Base-by-base conservation (phyloP, 2,888 invertebrate species). In the Achlya flavicornis region DNA sequence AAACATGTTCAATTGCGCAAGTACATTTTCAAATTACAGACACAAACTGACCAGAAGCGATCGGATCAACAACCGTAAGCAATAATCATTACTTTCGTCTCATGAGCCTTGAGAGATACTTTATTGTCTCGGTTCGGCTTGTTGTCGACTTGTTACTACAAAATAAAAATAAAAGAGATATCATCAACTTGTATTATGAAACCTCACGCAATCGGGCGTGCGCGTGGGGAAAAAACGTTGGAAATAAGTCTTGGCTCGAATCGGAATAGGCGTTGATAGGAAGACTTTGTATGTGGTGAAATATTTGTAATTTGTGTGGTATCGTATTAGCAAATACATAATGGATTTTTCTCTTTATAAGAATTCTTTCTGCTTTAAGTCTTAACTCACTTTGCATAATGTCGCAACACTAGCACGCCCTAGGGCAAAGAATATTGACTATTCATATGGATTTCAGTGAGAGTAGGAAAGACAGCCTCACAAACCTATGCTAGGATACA, bases 71-170 rank as follows among this genome's bases (percentile, higher is more conserved):
- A 88, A 87, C 88, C 89, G 89, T 87, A 85, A 85, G 89, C 88
- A 92, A 90, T 91, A 89, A 91, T 92, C 91, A 92, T 92, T 92
- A 92, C 86, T 82, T 81, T 80, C 80, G 81, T 80, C 88, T 89
- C 91, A 90, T 91, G 92, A 91, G 81, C 84, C 89, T 92, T 88
- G 90, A 87, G 86, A 89, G 83, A 91, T 87, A 87, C 79, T 89
- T 91, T 90, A 92, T 92, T 91, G 92, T 92, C 89, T 90, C 84
- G 89, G 84, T 86, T 85, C 89, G 86, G 87, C 89, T 91, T 85
- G 89, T 92, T 90, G 91, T 91, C 87, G 89, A 92, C 92, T 91
- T 90, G 90, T 91, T 92, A 92, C 76, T 78, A 79, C 76, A 77
- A 77, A 86, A 85, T 78, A 86, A 86, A 87, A 83, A 87, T 83